Conservation (phyloP, 2,113 vertebrate genomes). For the Channa argus region DNA sequence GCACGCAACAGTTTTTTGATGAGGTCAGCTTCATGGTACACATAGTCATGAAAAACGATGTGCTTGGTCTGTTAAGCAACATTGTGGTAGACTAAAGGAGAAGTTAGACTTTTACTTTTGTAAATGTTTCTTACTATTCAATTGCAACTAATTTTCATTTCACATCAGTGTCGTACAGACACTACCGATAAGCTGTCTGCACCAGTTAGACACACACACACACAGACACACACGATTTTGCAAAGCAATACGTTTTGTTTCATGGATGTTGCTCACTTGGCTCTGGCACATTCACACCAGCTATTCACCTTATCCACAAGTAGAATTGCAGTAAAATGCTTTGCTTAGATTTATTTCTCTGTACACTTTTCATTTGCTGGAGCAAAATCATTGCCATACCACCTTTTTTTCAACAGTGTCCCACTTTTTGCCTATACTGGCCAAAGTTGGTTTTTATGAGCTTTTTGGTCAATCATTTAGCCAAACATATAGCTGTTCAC, state of each 20-base stretch:
- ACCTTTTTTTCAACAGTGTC: no score
- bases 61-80: neutral
- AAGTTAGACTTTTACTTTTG: neutral
- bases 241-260: slow-evolving; percentile 17
- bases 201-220: neutral
- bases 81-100: neutral
- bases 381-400: neutral
- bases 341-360: neutral
- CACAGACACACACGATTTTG: neutral
- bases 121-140: neutral
- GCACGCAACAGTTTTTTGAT: slow-evolving; percentile 99
- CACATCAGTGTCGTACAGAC: neutral
- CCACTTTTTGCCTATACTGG: no score
- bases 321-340: neutral
- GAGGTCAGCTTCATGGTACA: slow-evolving; percentile 86
- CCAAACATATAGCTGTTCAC: slow-evolving; percentile 26
- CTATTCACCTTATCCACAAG: neutral
- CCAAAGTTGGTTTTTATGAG: slow-evolving; percentile 12
- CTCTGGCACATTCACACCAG: neutral
- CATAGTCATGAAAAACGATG: neutral
- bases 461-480: slow-evolving; percentile 68
- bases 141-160: neutral
- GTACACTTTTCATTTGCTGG: neutral
- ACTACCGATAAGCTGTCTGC: neutral
- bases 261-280: slow-evolving; percentile 20